Base-by-base conservation (phyloP, 2,797 vertebrate species). In the Pangasius larnaudii region DNA sequence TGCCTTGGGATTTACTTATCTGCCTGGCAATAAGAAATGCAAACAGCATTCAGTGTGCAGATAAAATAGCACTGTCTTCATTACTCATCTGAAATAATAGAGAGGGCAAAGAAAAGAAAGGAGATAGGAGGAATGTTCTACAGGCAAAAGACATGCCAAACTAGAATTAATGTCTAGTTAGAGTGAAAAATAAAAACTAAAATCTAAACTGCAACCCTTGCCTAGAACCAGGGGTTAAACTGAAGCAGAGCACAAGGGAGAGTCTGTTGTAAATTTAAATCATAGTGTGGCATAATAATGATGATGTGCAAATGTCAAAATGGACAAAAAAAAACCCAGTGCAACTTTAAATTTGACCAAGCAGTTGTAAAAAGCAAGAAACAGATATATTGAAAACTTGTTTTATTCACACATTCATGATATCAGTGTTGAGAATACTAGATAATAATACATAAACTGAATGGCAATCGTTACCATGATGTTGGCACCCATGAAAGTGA, bases 1-100 rank as follows among this genome's bases (percentile, higher is more conserved):
- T 89, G 90, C 85, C 90, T 91, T 88, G 87, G 91, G 90, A 92
- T 91, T 91, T 88, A 89, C 90, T 91, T 91, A 90, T 92, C 90
- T 90, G 87, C 87, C 88, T 90, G 65, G 85, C 88, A 91, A 89
- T 91, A 89, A 91, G 90, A 90, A 91, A 91, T 89, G 89, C 89
- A 91, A 91, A 91, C 90, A 87, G 88, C 87, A 86, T 88, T 36
- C 85, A 88, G 89, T 86, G 87, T 63, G 61, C 86, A 90, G 90
- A 92, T 91, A 90, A 90, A 91, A 84, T 82, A 87, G 87, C 88
- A 87, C 89, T 84, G 90, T 92, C 89, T 89, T 91, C 91, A 90
- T 90, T 92, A 88, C 86, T 92, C 88, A 91, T 90, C 86, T 85
- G 78, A 86, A 87, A 78, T 84, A 90, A 83, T 74, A 90, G 85